phyloP scores from a whole-genome alignment of 1,140 invertebrate genomes.

The Notospermus geniculatus region DNA sequence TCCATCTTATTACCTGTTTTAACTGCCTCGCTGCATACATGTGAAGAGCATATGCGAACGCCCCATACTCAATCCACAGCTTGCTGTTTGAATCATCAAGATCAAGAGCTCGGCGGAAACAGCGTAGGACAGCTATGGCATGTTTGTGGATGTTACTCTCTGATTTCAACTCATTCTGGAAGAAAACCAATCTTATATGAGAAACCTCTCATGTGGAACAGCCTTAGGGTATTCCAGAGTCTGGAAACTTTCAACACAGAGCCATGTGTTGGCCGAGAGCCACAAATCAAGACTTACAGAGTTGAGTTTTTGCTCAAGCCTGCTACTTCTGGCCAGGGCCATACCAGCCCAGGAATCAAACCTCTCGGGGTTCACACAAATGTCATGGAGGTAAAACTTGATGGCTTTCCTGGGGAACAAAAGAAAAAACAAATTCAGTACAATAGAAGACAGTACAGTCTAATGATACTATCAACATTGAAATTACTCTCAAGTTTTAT shows the following conservation, averaged over 20 bases:
- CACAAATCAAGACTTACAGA: no score
- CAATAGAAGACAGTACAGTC: neutral
- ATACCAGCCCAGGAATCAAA: slow-evolving; percentile 91
- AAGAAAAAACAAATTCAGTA: slow-evolving; percentile 12
- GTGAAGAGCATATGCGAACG: slow-evolving; percentile 81
- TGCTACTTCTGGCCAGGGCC: slow-evolving; percentile 75
- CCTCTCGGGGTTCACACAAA: slow-evolving; percentile 73
- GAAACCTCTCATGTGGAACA: no score
- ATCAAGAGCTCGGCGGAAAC: slow-evolving; percentile 74
- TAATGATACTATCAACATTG: no score
- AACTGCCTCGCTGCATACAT: slow-evolving; percentile 81
- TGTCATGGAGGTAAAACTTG: slow-evolving; percentile 79
- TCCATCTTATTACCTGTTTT: slow-evolving; percentile 62
- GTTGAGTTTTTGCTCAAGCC: slow-evolving; percentile 79
- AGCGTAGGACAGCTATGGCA: slow-evolving; percentile 69
- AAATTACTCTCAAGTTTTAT: neutral
- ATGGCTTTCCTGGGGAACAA: slow-evolving; percentile 63
- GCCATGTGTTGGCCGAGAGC: no score
- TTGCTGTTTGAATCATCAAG: slow-evolving; percentile 68
- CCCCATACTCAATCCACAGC: slow-evolving; percentile 86
- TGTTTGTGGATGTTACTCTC: slow-evolving; percentile 68
- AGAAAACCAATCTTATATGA: no score
- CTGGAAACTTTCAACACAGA: no score
- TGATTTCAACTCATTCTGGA: slow-evolving; percentile 59
- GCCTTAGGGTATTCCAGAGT: no score